A percentile compares a stretch with the other conserved stretches of the same genome.
Conservation (phyloP, 2,797 vertebrate species). For the Pangasius krempfi region DNA sequence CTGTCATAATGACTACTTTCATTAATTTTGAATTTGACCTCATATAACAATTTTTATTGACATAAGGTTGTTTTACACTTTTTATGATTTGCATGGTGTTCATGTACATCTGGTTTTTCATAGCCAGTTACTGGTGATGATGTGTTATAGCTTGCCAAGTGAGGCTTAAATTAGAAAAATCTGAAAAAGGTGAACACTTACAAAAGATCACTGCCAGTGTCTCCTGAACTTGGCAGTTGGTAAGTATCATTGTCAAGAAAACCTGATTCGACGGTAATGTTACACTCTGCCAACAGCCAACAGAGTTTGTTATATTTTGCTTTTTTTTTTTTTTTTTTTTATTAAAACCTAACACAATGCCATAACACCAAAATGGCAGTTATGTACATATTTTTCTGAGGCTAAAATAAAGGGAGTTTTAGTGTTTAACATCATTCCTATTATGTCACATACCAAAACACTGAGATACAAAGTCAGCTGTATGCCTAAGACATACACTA, state of each 20-base stretch:
- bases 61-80: not conserved
- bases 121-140: not conserved
- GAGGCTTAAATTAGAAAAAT: not conserved
- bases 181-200: not conserved
- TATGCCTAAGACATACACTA: not conserved
- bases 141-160: not conserved
- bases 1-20: not conserved
- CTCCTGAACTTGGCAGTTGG: not conserved
- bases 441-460: not conserved
- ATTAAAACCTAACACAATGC: not conserved
- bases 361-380: not conserved
- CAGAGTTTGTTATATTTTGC: not conserved
- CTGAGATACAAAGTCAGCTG: not conserved
- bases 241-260: not conserved
- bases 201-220: not conserved
- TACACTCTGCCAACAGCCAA: not conserved
- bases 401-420: not conserved
- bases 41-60: not conserved
- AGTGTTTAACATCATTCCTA: not conserved
- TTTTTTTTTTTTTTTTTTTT: not conserved
- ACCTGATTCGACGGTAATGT: not conserved
- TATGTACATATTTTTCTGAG: not conserved
- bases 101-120: not conserved
- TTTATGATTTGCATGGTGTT: not conserved
- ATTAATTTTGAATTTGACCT: not conserved